Conservation (phyloP, 1,140 invertebrate genomes). For the Drosophila ogumai region DNA sequence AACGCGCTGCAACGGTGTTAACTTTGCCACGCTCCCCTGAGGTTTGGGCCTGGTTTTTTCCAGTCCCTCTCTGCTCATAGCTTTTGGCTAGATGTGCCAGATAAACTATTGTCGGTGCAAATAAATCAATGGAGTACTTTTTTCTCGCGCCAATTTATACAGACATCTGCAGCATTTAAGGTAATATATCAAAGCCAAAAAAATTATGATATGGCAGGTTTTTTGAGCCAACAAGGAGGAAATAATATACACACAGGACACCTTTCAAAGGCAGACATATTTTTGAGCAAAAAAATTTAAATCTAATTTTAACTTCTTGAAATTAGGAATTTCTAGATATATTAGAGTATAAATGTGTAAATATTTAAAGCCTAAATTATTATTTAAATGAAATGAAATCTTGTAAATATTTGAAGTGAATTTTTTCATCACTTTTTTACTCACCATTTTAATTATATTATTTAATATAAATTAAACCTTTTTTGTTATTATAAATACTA, state of each 20-base stretch:
- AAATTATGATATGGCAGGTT: background rate
- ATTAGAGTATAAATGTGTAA: too few species aligned
- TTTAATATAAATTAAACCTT: too few species aligned
- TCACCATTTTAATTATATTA: too few species aligned
- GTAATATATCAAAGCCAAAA: constrained; percentile 33
- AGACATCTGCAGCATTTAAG: constrained; percentile 20
- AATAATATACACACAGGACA: background rate
- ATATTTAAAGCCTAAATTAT: too few species aligned
- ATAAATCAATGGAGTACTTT: constrained; percentile 43
- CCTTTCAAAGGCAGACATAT: too few species aligned
- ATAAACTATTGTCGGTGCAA: constrained; percentile 51
- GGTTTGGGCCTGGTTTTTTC: constrained; percentile 16
- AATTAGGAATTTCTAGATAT: too few species aligned
- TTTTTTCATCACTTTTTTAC: too few species aligned
- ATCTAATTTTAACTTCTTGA: background rate
- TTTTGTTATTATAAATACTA: too few species aligned
- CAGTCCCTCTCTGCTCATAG: background rate
- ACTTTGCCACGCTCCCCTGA: constrained; percentile 34
- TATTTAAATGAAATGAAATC: too few species aligned
- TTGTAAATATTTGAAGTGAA: too few species aligned
- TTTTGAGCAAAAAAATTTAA: background rate
- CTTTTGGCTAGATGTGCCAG: constrained; percentile 42
- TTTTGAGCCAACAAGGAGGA: background rate
- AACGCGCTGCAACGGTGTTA: constrained; percentile 23
- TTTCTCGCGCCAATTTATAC: constrained; percentile 28